These are phyloP conservation scores for Hydraecia micacea DNA, from an alignment of 2,888 invertebrate species.

Conservation along the genomic window DNA sequence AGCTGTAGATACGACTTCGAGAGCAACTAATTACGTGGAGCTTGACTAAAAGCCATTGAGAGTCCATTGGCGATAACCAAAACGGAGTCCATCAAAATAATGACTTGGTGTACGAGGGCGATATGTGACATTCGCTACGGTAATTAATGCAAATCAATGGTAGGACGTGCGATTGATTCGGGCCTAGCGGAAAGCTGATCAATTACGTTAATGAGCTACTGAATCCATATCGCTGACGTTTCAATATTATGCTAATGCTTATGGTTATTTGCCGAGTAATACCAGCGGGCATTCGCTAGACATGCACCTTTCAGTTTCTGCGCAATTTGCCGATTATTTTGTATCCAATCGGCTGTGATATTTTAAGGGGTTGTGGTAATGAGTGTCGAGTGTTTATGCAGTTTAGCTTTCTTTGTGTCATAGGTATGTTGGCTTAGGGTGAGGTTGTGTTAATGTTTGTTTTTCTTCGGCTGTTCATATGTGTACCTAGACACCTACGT, in stretches of 20 bases:
- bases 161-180: constrained; percentile 86
- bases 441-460: constrained; percentile 7
- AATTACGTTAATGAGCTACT: constrained; percentile 89
- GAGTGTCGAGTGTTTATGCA: constrained; percentile 58
- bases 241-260: constrained; percentile 86
- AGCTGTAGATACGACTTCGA: constrained; percentile 40
- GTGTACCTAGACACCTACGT: not conserved
- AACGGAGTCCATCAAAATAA: constrained; percentile 84
- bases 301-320: constrained; percentile 68
- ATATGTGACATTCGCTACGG: constrained; percentile 85
- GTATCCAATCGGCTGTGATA: constrained; percentile 67
- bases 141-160: constrained; percentile 90
- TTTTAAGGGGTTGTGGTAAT: constrained; percentile 68
- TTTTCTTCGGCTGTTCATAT: constrained; percentile 4
- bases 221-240: constrained; percentile 87
- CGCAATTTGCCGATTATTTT: constrained; percentile 71
- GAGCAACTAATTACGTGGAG: constrained; percentile 45
- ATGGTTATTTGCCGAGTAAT: constrained; percentile 80
- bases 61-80: constrained; percentile 59
- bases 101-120: constrained; percentile 80
- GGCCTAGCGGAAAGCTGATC: constrained; percentile 87
- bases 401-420: constrained; percentile 47
- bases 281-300: constrained; percentile 66
- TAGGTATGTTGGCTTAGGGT: constrained; percentile 38
- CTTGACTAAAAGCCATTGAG: constrained; percentile 59